Base-by-base conservation (phyloP, 1,140 invertebrate species). In the Ephestia elutella region DNA sequence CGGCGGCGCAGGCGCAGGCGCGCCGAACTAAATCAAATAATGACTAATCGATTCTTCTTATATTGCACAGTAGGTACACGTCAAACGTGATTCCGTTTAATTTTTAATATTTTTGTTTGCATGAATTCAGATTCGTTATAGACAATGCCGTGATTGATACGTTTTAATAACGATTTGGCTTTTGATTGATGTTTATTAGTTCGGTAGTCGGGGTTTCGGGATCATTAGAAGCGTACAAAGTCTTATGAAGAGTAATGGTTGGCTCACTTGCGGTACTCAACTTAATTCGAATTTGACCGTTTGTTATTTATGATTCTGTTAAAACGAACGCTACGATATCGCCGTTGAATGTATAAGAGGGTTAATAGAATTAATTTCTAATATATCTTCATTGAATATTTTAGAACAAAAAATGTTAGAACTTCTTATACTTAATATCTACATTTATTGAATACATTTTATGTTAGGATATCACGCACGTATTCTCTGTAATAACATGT, bases 61-160 rank as follows among this genome's bases (percentile, higher is more conserved):
- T 82, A 88, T 88, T 86, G 82, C 83, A 88, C 86, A 88, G 86
- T 88, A 88, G 86, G 86, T 86, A 82, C 80, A 88, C 83, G 81
- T 84, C 81, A 86, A 83, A 83, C 71, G 75, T 80, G 82, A 80
- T 87, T 81, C 82, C 76, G 75, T 79, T 85, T 77, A 82, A 83
- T 83, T 86, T 82, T 82, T 76, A 80, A 80, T 78, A 76, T 73
- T 79, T 76, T 80, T 83, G 72, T 82, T 86, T 87, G 77, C 82
- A 85, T 85, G 82, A 83, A 86, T 77, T 73, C 74, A 68, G 66
- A 82, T 84, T 81, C 75, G 74, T 82, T 86, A 85, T 87, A 84
- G 83, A 87, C 82, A 81, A 82, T 78, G 64, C 63, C 56, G 66
- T 88, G 85, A 88, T 88, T 84, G 78, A 88, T 88, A 75, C 69